phyloP scores from a whole-genome alignment of 2,113 vertebrate genomes.

The Delphinus delphis region DNA sequence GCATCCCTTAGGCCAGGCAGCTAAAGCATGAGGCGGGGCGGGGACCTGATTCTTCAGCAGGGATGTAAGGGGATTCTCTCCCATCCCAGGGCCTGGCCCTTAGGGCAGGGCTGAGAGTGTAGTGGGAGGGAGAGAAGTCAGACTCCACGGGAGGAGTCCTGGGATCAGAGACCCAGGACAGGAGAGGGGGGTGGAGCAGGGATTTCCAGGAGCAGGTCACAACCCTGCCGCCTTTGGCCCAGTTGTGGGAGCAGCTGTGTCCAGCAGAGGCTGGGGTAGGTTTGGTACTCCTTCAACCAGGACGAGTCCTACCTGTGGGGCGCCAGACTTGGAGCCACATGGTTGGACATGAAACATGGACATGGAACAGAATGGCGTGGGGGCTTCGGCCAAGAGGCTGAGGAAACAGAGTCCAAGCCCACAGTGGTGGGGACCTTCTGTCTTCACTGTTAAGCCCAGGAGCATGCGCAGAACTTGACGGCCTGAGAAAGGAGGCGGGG shows the following conservation, averaged over 20 bases:
- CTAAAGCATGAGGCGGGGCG: background rate
- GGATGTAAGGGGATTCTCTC: background rate
- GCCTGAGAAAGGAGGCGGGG: background rate
- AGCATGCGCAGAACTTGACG: background rate
- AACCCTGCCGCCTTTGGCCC: background rate
- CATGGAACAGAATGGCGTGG: background rate
- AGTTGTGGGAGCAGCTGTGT: background rate
- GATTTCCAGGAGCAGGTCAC: background rate
- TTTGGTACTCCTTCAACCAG: background rate
- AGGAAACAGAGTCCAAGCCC: background rate
- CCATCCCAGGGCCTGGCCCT: background rate
- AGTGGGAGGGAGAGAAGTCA: background rate
- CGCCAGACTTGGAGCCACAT: background rate
- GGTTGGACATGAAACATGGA: background rate
- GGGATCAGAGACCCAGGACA: background rate
- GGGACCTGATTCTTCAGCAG: background rate
- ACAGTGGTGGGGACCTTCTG: fast-evolving
- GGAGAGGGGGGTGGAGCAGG: background rate
- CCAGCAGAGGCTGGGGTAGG: background rate
- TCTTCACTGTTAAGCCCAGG: background rate
- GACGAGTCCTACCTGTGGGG: background rate
- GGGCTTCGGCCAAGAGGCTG: background rate
- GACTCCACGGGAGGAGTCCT: background rate
- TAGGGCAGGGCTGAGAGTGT: background rate
- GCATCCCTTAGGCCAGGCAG: background rate